Evolutionary conservation across 2,888 invertebrate genomes (phyloP), one percentile per base, ranked within the genome.

Genomic region (Palloptera scutellata): DNA sequence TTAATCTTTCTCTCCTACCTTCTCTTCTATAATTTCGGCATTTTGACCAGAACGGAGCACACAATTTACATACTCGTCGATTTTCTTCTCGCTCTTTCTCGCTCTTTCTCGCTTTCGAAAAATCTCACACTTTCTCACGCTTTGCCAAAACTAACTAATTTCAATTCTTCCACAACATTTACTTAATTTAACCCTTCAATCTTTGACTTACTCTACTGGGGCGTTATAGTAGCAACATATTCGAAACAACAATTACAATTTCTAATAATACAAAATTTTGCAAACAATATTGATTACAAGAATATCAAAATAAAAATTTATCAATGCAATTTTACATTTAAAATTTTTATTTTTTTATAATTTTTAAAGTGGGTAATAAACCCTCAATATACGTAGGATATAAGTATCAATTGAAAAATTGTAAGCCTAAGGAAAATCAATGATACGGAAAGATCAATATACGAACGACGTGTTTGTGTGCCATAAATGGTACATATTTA

Each of bases 361-460:
- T 13, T 48, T n/a, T 48, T 57, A 48, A 57, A 12, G 15, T 41
- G 41, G 9, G 48, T 40, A 57, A 41, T 30, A n/a, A 40, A 40
- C 57, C 40, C 57, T 15, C 20, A 20, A 40, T 20, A 11, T 19
- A 13, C 57, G n/a, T 13, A 15, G 48, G 48, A 12, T 13, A n/a
- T 62, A 64, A 66, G 74, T 74, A 72, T 72, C 75, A 76, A 73
- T 73, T 75, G 71, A 68, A 69, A 68, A 67, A 61, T 55, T 59
- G 20, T 51, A 48, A 41, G 64, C 69, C 65, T 61, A 60, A 70
- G 70, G 68, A 60, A 72, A 75, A 61, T 74, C 79, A 79, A 78
- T 77, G 77, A 72, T 42, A 72, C 72, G 79, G 79, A 79, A 79
- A 78, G 73, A 78, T 74, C 74, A 76, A 72, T 73, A 77, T 64